Conservation (phyloP, 2,888 invertebrate genomes). For the Limenitis arthemis region DNA sequence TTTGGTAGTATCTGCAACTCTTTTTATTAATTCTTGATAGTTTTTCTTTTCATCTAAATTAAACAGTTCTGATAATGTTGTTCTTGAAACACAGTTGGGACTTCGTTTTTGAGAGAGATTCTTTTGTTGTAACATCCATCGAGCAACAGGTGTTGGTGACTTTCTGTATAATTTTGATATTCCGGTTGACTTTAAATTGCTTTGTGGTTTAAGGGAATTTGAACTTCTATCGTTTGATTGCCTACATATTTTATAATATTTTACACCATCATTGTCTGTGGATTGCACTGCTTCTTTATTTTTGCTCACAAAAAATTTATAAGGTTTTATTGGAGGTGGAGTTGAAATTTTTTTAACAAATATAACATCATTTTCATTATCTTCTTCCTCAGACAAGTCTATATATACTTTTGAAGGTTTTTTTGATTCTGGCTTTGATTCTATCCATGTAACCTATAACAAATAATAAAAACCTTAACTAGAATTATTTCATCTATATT, state of each 20-base stretch:
- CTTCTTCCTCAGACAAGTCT: conserved; percentile 45
- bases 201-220: conserved; percentile 38
- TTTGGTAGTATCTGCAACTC: conserved; percentile 44
- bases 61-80: conserved; percentile 63
- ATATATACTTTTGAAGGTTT: conserved; percentile 47
- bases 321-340: conserved; percentile 42
- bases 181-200: conserved; percentile 51
- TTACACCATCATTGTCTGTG: conserved; percentile 34
- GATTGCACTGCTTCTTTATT: conserved; percentile 30
- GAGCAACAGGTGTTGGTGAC: conserved; percentile 40
- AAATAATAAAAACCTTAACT: conserved; percentile 5
- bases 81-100: conserved; percentile 46
- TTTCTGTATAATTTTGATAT: conserved; percentile 56
- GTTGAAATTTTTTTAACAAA: conserved; percentile 49
- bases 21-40: conserved; percentile 68
- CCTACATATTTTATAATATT: conserved; percentile 42
- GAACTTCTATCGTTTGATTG: conserved; percentile 39
- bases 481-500: too few relatives aligned
- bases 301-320: conserved; percentile 41
- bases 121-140: conserved; percentile 47
- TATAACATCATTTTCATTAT: conserved; percentile 46
- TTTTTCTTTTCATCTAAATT: conserved; percentile 71
- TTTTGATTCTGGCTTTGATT: conserved; percentile 39
- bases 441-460: conserved; percentile 51
- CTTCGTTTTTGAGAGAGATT: conserved; percentile 44